Evolutionary conservation across 1,140 invertebrate genomes (phyloP), one percentile per base, ranked within the genome.

Genomic region (Goniozus legneri): DNA sequence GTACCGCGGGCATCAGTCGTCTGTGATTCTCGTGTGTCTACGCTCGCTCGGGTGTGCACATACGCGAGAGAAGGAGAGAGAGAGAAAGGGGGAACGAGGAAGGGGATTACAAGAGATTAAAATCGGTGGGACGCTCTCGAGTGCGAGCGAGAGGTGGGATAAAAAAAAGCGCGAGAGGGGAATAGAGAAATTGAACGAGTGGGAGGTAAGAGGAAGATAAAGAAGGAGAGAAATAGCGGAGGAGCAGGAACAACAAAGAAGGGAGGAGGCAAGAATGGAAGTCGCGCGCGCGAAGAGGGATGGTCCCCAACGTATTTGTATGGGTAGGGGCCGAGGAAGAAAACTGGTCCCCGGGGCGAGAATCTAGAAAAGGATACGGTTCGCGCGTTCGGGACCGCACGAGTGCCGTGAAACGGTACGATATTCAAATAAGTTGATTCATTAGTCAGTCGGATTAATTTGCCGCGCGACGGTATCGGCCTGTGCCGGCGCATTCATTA

Each of bases 401-500:
- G 13, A 6, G 18, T 3, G 20, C 10, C 12, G 36, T n/a, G 44
- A 15, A 20, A 15, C 8, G 19, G 44, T 12, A 35, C 21, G 43
- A 54, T 51, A 54, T 53, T 54, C 47, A 50, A 54, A 60, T 54
- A 49, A 53, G 44, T 54, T 52, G 54, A 60, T 54, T 60, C 54
- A 54, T 60, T 60, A 56, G 53, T 56, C 57, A 43, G 40, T 44
- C 44, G 51, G 58, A 60, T 60, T 60, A 60, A 60, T 60, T 60
- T 54, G 48, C 51, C 38, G n/a, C n/a, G 27, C 44, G 47, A 54
- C 42, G 21, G 19, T 47, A 35, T 46, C 34, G 24, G 24, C 4
- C n/a, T 43, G 33, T 36, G 36, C 22, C 24, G 21, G 19, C 37
- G 43, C 52, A 55, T 58, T 58, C 52, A 44, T 58, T 54, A n/a